Conservation (phyloP, 2,888 invertebrate genomes). For the Philopedon plagiatum region DNA sequence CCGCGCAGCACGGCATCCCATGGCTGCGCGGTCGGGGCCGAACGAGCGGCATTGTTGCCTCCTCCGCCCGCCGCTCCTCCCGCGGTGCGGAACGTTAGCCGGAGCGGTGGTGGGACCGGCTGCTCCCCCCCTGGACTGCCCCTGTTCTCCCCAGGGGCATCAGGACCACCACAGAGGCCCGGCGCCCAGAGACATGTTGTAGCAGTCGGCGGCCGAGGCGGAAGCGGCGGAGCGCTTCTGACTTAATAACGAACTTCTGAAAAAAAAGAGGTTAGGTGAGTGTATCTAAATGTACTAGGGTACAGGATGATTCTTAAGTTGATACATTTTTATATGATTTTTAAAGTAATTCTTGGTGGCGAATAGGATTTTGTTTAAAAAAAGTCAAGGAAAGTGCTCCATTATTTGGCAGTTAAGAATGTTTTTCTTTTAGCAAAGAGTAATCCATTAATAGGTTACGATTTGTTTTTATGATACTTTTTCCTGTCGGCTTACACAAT, state of each 20-base stretch:
- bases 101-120: constrained; percentile 53
- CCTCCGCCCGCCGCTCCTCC: constrained; percentile 39
- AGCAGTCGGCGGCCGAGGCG: constrained; percentile 81
- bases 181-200: constrained; percentile 93
- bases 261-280: constrained; percentile 39
- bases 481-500: no score
- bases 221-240: constrained; percentile 79
- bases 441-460: no score
- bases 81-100: constrained; percentile 68
- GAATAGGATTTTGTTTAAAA: no score
- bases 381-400: no score
- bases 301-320: no score
- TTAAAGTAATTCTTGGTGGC: no score
- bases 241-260: constrained; percentile 56
- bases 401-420: no score
- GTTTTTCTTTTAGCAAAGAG: no score
- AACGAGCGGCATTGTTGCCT: no score
- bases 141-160: constrained; percentile 92
- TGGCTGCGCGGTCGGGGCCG: constrained; percentile 57
- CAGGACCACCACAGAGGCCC: constrained; percentile 99
- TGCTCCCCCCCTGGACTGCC: constrained; percentile 67
- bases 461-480: no score
- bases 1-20: constrained; percentile 73
- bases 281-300: no score
- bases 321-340: no score